Evolutionary conservation across 2,797 vertebrate species (phyloP), one percentile per base, ranked within the genome.

Genomic region (Tamandua tetradactyla): DNA sequence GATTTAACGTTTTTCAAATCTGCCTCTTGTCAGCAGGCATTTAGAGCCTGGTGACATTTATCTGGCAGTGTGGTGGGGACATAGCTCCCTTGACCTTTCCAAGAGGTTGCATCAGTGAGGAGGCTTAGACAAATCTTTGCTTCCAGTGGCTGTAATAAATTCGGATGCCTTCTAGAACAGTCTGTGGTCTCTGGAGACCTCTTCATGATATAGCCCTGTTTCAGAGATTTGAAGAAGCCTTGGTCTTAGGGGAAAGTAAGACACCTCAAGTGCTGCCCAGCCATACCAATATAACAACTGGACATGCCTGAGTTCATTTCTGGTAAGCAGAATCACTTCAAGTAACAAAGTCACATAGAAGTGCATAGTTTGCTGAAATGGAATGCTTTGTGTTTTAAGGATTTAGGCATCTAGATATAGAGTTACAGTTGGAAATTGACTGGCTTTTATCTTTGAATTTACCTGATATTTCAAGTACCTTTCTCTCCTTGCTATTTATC

Each of bases 291-390:
- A 5, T 23, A 52, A n/a, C 32, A 74, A 3, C 1, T 61, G 64
- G 27, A 87, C 23, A 79, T 32, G 44, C 0, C 9, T 23, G 52
- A 68, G 27, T 1, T 10, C 2, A 72, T 85, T 83, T 72, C 64
- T n/a, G 93, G 96, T 96, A 95, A 96, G 96, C 74, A 14, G 23
- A 44, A 3, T 61, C 18, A 88, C 82, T 94, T 96, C 20, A n/a
- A 85, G 81, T 52, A 82, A 30, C 0, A 76, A 47, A 75, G 55
- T n/a, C 20, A 71, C 22, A 10, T 13, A 44, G 64, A 83, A 37
- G 17, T 64, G 37, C 23, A 78, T 18, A 76, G 13, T 69, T 35
- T 71, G 20, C 8, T 35, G 37, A 88, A 83, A 84, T 59, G 20
- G n/a, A 90, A 64, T 23, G 11, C 22, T 87, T 55, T 47, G 42